Evolutionary conservation across 2,797 vertebrate genomes (phyloP).

Genomic region (Pristis pectinata): DNA sequence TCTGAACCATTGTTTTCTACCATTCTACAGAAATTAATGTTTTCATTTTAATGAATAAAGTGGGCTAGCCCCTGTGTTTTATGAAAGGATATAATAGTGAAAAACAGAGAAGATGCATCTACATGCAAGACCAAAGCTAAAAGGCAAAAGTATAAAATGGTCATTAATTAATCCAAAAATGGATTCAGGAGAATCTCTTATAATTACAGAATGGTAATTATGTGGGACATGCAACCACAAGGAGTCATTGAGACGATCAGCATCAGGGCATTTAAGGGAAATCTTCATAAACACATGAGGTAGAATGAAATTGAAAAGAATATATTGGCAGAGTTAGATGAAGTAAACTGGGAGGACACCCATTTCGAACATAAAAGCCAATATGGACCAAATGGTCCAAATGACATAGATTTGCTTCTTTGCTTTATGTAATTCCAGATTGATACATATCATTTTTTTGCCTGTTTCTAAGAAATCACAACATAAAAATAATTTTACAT

Average conservation of each 20-base stretch:
- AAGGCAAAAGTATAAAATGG: background rate
- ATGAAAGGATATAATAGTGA: too few relatives aligned
- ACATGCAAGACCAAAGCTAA: background rate
- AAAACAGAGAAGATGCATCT: too few relatives aligned
- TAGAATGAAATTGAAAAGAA: background rate
- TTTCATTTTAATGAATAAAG: background rate
- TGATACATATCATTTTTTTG: background rate
- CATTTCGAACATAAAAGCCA: background rate
- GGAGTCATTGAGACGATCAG: background rate
- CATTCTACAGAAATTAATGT: background rate
- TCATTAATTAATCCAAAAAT: background rate
- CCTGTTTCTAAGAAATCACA: background rate
- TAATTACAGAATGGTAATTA: background rate
- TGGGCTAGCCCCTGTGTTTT: background rate
- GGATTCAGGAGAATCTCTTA: background rate
- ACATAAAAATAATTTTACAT: too few relatives aligned
- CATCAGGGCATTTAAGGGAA: background rate
- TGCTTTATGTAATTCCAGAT: background rate
- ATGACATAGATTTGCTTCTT: background rate
- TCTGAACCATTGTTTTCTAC: background rate
- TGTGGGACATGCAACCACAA: background rate
- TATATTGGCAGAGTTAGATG: background rate
- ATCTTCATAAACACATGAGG: background rate
- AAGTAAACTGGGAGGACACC: background rate
- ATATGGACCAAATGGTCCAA: background rate